Evolutionary conservation across 2,888 invertebrate species (phyloP), one percentile per base, ranked within the genome.

Genomic region (Amblyjoppa fuscipennis): DNA sequence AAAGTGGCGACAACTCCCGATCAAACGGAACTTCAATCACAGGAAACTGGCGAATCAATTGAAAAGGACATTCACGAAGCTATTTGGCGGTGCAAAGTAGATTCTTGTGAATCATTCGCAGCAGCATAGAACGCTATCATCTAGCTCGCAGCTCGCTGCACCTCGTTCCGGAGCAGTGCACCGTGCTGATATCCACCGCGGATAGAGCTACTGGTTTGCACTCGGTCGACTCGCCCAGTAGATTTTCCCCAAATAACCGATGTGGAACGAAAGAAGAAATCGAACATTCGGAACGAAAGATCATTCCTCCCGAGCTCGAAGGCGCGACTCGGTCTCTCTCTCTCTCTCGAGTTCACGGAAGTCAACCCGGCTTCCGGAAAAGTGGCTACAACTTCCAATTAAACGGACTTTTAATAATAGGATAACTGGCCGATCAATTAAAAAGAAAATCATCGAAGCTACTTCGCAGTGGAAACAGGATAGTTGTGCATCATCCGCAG

Each of bases 171-270:
- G 68, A 41, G 59, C 49, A 38, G 41, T 41, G 25, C 49, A 41
- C 49, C 61, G n/a, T 66, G 51, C 28, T 49, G 76, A 76, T 76
- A 66, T 49, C 51, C 34, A 73, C n/a, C 59, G 9, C 64, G 45
- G 45, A 73, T 53, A 38, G 56, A 59, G 66, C 59, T 78, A 73
- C 70, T 73, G 68, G 45, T 68, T 77, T 56, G 31, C 61, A 77
- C 76, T 34, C 64, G 16, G 16, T 25, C 25, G 45, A 73, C 31
- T 68, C 45, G 31, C 68, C 7, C 38, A 38, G 38, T 38, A 38
- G 38, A 38, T 38, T 38, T 38, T 38, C 6, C 38, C 38, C 0
- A 38, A 38, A 7, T 38, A 38, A 38, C 38, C 6, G 7, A 38
- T 3, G 4, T 38, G 6, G 7, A 5, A 3, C 4, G 6, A 38